Base-by-base conservation (phyloP, 2,888 invertebrate species). In the Drosophila imparisetae region DNA sequence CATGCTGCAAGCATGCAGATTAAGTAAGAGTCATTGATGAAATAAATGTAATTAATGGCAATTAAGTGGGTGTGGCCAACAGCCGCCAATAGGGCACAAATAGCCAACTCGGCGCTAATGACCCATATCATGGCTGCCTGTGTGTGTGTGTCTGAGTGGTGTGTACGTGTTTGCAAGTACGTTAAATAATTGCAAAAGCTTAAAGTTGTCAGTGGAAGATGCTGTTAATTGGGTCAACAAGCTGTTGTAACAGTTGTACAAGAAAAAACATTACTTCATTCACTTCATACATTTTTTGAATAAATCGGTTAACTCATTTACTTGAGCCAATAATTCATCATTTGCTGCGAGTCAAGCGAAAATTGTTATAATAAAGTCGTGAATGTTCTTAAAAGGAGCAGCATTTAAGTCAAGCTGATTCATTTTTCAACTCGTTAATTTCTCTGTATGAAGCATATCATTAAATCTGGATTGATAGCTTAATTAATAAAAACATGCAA, bases 41-140 rank as follows among this genome's bases (percentile, higher is more conserved):
- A 75, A 73, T 74, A 64, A 66, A 72, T 60, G 73, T 67, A 80
- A 70, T 83, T 77, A 77, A 76, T 77, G 86, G 38, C 76, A 66
- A 73, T 82, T 66, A 79, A 82, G 68, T 64, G 73, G 78, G 74
- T 69, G 70, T 73, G 75, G 63, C 72, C 75, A 58, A 65, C 63
- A 65, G 64, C 68, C 54, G 65, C 42, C 49, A 52, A 62, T 65
- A 34, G 40, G 27, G 10, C 52, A 11, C 55, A 65, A 63, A 53
- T 58, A 64, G 63, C 67, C 62, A 64, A 72, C 55, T 75, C 58
- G 55, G 24, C 62, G 60, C 75, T 83, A 88, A 85, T 90, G 90
- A 90, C 80, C 84, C 90, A 90, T 71, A 71, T 87, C 71, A 90
- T 54, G 48, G n/a, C 34, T n/a, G 52, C 11, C 34, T 13, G 21